Conservation (phyloP, 2,113 vertebrate genomes). For the Sphyrna mokarran region DNA sequence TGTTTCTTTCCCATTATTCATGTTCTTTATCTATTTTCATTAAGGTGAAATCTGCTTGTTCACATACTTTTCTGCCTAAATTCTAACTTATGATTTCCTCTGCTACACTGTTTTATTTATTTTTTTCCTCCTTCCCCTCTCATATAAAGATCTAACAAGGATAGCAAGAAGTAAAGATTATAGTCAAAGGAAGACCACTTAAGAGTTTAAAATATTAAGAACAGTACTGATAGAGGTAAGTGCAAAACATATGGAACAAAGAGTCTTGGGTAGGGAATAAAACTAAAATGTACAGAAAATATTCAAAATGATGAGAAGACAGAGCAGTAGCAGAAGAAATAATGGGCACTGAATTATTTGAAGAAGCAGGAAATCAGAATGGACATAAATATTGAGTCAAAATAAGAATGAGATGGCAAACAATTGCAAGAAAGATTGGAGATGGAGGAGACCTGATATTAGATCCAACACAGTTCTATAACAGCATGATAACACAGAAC, state of each 20-base stretch:
- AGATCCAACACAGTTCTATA: neutral
- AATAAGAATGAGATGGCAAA: neutral
- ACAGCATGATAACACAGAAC: neutral
- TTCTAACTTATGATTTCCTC: neutral
- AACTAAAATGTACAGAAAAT: neutral
- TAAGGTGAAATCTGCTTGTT: neutral
- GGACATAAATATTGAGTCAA: neutral
- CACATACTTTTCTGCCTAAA: neutral
- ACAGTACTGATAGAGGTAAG: neutral
- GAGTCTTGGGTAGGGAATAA: neutral
- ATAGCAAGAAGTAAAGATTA: neutral
- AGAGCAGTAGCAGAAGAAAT: neutral
- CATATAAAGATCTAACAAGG: neutral
- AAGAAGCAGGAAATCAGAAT: neutral
- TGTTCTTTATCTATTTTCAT: neutral
- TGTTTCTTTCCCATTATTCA: neutral
- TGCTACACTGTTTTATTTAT: neutral
- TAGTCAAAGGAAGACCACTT: neutral
- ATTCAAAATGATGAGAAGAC: neutral
- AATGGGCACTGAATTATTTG: neutral
- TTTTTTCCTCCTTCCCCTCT: no score
- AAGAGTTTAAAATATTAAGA: neutral
- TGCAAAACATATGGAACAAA: neutral
- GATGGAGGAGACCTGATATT: neutral
- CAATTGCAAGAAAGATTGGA: neutral